These are phyloP conservation scores for Monopterus albus DNA, from an alignment of 2,113 vertebrate genomes.

Conservation along the genomic window DNA sequence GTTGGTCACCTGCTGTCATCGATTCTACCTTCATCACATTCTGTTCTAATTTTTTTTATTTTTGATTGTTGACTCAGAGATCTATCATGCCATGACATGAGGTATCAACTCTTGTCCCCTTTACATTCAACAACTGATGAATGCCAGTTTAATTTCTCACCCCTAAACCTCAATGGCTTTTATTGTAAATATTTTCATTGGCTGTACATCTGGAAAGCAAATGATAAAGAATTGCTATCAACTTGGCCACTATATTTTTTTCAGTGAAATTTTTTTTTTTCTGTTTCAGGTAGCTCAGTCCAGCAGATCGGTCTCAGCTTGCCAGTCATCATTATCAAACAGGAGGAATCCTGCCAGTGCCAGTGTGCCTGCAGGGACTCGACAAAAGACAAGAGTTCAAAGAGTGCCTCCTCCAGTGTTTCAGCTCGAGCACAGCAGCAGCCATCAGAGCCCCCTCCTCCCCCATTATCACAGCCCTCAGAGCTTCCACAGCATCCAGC, in stretches of 20 bases:
- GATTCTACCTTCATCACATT: too few species aligned
- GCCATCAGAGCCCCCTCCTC: conserved; percentile 67
- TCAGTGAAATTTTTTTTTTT: not conserved
- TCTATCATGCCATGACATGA: not conserved
- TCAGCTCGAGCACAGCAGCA: conserved; percentile 66
- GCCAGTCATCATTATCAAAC: conserved; percentile 99
- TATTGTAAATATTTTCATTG: not conserved
- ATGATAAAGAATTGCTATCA: not conserved
- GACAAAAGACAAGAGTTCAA: conserved; percentile 85
- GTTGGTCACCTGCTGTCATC: too few species aligned
- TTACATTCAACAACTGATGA: not conserved
- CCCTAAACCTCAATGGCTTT: not conserved
- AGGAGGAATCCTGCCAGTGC: conserved; percentile 98
- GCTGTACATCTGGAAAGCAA: not conserved
- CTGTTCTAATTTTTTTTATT: too few species aligned
- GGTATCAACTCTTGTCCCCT: not conserved
- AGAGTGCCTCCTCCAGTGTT: conserved; percentile 70
- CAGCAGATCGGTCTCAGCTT: conserved; percentile 98
- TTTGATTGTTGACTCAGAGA: too few species aligned
- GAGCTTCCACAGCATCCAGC: conserved; percentile 58
- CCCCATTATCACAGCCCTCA: conserved; percentile 42
- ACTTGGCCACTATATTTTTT: not conserved
- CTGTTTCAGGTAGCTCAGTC: conserved; percentile 88
- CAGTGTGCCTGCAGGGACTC: conserved; percentile 96
- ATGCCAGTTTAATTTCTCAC: not conserved